phyloP scores from a whole-genome alignment of 2,113 vertebrate species.

The Actenoides hombroni region DNA sequence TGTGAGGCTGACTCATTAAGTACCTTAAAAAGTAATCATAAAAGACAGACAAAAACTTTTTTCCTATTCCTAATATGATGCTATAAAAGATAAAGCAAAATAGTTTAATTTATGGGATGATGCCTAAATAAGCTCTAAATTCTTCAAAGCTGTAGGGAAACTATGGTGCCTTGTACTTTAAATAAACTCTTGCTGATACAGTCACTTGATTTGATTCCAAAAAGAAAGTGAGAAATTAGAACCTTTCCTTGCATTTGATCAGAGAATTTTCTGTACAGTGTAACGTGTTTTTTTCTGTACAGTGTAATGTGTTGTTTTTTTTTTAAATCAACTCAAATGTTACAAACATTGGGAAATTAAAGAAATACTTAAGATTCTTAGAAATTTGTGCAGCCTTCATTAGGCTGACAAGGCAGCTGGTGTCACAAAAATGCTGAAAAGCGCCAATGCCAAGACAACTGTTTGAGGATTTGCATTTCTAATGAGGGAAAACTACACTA shows the following conservation, averaged over 20 bases:
- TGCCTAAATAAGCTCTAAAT: neutral
- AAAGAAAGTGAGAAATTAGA: neutral
- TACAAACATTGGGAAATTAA: neutral
- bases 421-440: neutral
- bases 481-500: neutral
- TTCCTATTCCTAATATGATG: neutral
- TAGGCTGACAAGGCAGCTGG: rapidly evolving
- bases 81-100: neutral
- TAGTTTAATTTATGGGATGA: neutral
- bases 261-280: neutral
- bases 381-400: neutral
- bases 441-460: neutral
- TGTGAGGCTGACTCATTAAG: neutral
- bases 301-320: no score
- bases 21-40: neutral
- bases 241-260: neutral
- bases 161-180: neutral
- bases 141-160: neutral
- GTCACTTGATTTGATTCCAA: neutral
- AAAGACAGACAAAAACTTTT: neutral
- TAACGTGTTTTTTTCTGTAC: neutral
- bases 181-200: neutral
- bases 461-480: neutral
- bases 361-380: neutral
- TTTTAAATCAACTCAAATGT: neutral